These are phyloP conservation scores for Diarsia rubi DNA, from an alignment of 2,888 invertebrate genomes.

Conservation along the genomic window DNA sequence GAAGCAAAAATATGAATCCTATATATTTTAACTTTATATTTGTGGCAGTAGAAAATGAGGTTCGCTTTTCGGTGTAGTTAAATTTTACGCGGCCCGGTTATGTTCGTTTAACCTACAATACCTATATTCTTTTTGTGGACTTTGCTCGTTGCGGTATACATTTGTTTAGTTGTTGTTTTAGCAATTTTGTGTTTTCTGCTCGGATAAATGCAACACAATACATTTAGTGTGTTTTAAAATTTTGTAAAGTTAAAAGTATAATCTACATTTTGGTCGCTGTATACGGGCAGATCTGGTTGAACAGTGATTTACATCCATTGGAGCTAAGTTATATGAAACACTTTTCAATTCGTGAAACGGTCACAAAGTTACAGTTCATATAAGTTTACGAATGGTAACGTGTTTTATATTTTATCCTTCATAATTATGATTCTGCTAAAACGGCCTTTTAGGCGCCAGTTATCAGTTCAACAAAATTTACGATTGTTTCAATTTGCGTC, in stretches of 20 bases:
- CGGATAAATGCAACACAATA: background rate
- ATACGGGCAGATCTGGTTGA: background rate
- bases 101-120: constrained; percentile 32
- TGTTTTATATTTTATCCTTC: background rate
- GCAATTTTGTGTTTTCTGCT: background rate
- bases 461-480: background rate
- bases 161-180: constrained; percentile 16
- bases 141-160: constrained; percentile 18
- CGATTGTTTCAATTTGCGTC: background rate
- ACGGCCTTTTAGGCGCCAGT: background rate
- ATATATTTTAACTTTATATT: constrained; percentile 51
- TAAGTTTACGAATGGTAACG: background rate
- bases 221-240: background rate
- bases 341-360: background rate
- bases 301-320: background rate
- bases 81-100: constrained; percentile 13
- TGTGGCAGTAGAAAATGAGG: constrained; percentile 33
- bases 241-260: background rate
- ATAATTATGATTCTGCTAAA: background rate
- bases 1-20: constrained; percentile 49
- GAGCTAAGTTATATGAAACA: background rate
- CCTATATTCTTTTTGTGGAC: constrained; percentile 18
- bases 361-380: no score
- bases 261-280: background rate
- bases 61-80: constrained; percentile 15